Percentiles rank a stretch among this genome's conserved stretches.
Conservation (phyloP, 1,140 invertebrate genomes). For the Microplitis demolitor region DNA sequence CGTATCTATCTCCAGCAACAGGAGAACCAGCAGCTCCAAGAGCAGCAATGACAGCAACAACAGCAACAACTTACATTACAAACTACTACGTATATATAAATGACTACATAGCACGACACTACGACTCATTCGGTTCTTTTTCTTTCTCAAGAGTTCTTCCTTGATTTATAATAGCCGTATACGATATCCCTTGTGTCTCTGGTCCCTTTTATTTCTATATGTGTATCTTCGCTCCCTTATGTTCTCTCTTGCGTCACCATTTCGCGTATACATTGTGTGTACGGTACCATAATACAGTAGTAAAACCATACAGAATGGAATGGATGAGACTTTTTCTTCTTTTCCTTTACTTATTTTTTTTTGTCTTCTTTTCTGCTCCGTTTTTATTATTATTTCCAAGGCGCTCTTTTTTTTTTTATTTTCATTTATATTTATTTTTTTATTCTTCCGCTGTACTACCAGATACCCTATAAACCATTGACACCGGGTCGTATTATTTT, state of each 20-base stretch:
- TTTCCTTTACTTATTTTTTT: no score
- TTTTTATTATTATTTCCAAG: neutral
- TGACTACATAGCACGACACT: no score
- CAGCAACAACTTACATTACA: no score
- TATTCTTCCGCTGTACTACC: neutral
- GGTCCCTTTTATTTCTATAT: neutral
- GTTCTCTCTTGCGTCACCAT: slow-evolving; percentile 28
- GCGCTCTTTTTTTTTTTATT: slow-evolving; percentile 13
- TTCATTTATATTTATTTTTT: neutral
- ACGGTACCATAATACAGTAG: neutral
- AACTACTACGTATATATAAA: no score
- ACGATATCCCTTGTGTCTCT: slow-evolving; percentile 14
- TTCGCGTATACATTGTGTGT: slow-evolving; percentile 16
- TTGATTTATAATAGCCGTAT: slow-evolving; percentile 45
- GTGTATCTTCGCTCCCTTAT: slow-evolving; percentile 28
- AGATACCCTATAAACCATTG: neutral
- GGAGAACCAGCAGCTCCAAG: no score
- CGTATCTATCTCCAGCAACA: slow-evolving; percentile 1
- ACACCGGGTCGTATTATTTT: slow-evolving; percentile 18
- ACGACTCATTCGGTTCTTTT: slow-evolving; percentile 18
- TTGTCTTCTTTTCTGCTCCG: neutral
- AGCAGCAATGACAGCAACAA: no score
- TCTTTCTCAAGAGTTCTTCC: slow-evolving; percentile 36
- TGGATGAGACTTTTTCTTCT: no score
- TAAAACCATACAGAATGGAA: no score